Evolutionary conservation across 2,797 vertebrate genomes (phyloP), one percentile per base, ranked within the genome.

Genomic region (Serranus cabrilla): DNA sequence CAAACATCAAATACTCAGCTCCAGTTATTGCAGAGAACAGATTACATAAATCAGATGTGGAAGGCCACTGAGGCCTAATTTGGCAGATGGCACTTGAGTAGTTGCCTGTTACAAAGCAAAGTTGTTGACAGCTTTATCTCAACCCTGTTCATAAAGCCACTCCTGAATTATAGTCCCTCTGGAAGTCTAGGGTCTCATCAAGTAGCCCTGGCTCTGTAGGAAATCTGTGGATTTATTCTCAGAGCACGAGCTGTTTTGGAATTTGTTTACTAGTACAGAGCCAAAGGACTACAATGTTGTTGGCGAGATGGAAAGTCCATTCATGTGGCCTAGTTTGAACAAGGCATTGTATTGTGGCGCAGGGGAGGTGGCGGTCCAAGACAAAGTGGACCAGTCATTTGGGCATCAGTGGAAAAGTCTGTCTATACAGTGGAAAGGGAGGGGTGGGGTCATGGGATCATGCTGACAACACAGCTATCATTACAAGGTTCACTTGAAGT

Each of bases 281-380:
- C 78, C 80, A 79, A 86, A 76, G 43, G 50, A 85, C 86, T 64
- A 74, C 74, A 88, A 66, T 2, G 1, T 13, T 66, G 78, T 46
- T 78, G 70, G 78, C 49, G 16, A 78, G 82, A 83, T 89, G 83
- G 80, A 85, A 88, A 78, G 78, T 91, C 81, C 61, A 85, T 89
- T 87, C 72, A 83, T 90, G 82, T 92, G 91, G 88, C 91, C 88
- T 78, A 81, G 77, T 90, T 90, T 87, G 80, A 93, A 93, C 92
- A 93, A 92, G 82, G 88, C 77, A 69, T 83, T 86, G 87, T 89
- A 90, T 88, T 93, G 91, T 92, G 74, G 67, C 5, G n/a, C 64
- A 71, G 80, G 74, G 83, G 70, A 76, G 87, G 83, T 69, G 79
- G 80, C 74, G 5, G 77, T 80, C 83, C 64, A 79, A 83, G 75